These are phyloP conservation scores for Cheilosia grossa DNA, from an alignment of 2,888 invertebrate genomes.

Conservation along the genomic window DNA sequence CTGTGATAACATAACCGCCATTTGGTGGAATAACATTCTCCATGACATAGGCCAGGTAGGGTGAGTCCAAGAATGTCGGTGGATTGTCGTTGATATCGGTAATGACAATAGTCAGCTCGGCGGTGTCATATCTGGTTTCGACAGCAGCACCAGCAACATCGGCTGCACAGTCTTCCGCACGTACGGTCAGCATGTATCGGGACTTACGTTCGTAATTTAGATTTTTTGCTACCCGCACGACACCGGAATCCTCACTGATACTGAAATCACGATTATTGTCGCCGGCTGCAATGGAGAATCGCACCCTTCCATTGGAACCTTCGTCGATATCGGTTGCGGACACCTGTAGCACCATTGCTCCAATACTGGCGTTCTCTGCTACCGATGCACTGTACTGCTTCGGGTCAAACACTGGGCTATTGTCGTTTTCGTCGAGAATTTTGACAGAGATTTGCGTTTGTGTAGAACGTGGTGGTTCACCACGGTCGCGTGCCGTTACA, in stretches of 20 bases:
- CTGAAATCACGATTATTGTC: slow-evolving; percentile 96
- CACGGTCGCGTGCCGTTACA: slow-evolving; percentile 94
- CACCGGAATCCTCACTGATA: slow-evolving; percentile 95
- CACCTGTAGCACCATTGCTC: slow-evolving; percentile 94
- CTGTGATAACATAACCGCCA: slow-evolving; percentile 91
- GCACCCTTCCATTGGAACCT: slow-evolving; percentile 94
- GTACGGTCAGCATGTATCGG: slow-evolving; percentile 91
- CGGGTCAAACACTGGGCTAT: slow-evolving; percentile 94
- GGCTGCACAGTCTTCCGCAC: slow-evolving; percentile 94
- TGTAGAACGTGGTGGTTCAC: slow-evolving; percentile 91
- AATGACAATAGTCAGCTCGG: slow-evolving; percentile 92
- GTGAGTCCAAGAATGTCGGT: slow-evolving; percentile 96
- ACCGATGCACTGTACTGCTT: slow-evolving; percentile 95
- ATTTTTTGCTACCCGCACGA: slow-evolving; percentile 95
- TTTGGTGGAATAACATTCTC: slow-evolving; percentile 94
- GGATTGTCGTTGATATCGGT: slow-evolving; percentile 97
- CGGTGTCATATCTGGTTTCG: slow-evolving; percentile 88
- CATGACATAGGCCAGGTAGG: slow-evolving; percentile 96
- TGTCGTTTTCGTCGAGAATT: slow-evolving; percentile 95
- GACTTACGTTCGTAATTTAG: slow-evolving; percentile 96
- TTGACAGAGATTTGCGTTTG: slow-evolving; percentile 88
- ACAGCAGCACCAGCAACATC: slow-evolving; percentile 84
- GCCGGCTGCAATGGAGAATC: slow-evolving; percentile 94
- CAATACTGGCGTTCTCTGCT: slow-evolving; percentile 96
- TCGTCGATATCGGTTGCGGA: slow-evolving; percentile 95